Conservation (phyloP, 1,140 invertebrate genomes). For the Colletes latitarsis region DNA sequence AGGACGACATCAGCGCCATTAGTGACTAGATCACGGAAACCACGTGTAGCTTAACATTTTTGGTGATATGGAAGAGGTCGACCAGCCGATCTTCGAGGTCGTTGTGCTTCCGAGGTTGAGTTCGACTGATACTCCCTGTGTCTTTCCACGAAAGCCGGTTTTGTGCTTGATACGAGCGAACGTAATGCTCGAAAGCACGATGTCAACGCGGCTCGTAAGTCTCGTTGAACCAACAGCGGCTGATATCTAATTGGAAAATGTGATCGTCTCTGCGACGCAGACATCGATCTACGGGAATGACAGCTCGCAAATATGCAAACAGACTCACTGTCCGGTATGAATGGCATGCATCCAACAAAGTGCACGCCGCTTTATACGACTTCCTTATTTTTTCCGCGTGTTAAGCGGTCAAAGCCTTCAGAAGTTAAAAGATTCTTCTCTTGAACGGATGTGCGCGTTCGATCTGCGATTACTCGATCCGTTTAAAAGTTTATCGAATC, state of each 20-base stretch:
- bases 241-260: background rate
- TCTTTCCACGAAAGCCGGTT: constrained; percentile 10
- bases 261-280: background rate
- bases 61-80: too few species aligned
- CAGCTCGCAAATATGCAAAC: background rate
- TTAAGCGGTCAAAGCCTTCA: constrained; percentile 40
- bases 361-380: constrained; percentile 1
- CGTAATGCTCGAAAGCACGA: background rate
- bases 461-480: background rate
- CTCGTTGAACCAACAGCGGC: background rate
- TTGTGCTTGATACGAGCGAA: background rate
- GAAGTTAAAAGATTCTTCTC: constrained; percentile 29
- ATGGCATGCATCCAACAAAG: constrained; percentile 44
- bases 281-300: constrained; percentile 7
- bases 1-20: too few species aligned
- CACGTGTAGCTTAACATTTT: too few species aligned
- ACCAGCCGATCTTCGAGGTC: background rate
- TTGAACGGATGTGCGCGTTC: background rate
- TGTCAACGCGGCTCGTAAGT: background rate
- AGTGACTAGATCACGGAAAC: too few species aligned
- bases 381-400: constrained; percentile 25
- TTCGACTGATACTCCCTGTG: constrained; percentile 24
- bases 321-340: background rate
- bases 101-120: constrained; percentile 44
- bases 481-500: background rate